These are phyloP conservation scores for Thecocarcelia acutangulata DNA, from an alignment of 2,888 invertebrate genomes.

Conservation along the genomic window DNA sequence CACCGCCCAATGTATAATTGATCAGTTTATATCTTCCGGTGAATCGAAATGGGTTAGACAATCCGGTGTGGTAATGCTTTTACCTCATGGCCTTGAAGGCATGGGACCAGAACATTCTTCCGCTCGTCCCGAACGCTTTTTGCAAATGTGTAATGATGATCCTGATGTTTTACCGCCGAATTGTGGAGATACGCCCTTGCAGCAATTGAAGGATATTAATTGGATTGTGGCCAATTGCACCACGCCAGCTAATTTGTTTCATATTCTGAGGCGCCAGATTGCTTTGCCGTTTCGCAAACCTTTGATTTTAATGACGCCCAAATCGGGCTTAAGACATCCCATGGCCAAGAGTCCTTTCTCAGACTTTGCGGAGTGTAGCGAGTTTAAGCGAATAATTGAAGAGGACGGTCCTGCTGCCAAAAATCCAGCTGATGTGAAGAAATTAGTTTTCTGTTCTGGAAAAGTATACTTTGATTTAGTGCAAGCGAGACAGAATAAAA, in stretches of 20 bases:
- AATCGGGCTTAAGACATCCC: conserved; percentile 97
- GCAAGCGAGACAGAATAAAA: conserved; percentile 86
- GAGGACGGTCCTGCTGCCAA: conserved; percentile 85
- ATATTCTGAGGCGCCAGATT: conserved; percentile 97
- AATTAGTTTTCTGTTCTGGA: conserved; percentile 92
- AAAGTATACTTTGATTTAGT: conserved; percentile 91
- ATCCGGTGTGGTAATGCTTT: conserved; percentile 95
- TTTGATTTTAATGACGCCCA: conserved; percentile 97
- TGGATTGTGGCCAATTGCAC: conserved; percentile 98
- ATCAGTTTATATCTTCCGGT: conserved; percentile 95
- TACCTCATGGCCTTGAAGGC: conserved; percentile 99
- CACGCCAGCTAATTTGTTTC: conserved; percentile 98
- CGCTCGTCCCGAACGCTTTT: conserved; percentile 86
- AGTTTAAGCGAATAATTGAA: conserved; percentile 87
- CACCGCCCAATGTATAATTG: conserved; percentile 98
- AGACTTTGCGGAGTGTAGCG: conserved; percentile 92
- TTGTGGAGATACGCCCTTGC: conserved; percentile 93
- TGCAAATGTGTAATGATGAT: conserved; percentile 98
- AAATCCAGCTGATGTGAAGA: conserved; percentile 85
- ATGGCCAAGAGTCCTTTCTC: conserved; percentile 97
- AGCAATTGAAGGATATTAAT: conserved; percentile 98
- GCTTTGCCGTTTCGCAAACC: conserved; percentile 99
- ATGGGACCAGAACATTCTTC: conserved; percentile 93
- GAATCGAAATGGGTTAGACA: conserved; percentile 99
- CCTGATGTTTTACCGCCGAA: conserved; percentile 97